phyloP scores from a whole-genome alignment of 2,888 invertebrate species.

The Ichneumoninae sp. region DNA sequence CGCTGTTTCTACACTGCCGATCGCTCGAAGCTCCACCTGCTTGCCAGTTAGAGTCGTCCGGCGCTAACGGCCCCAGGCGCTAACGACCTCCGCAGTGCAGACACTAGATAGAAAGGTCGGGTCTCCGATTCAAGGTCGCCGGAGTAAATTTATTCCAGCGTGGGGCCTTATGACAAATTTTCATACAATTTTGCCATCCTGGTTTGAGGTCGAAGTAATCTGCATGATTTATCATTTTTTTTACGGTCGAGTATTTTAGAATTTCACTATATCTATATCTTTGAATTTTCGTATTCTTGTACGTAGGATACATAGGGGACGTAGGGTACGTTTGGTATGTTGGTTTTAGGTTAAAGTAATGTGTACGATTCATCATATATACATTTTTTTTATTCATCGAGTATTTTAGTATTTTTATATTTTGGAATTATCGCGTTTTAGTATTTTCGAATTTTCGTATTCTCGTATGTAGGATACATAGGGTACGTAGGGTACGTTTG shows the following conservation, averaged over 20 bases:
- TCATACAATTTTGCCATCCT: not conserved
- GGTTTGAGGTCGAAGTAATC: not conserved
- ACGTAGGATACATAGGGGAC: not conserved
- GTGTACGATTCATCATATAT: no score
- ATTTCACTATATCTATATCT: not conserved
- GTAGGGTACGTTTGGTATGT: not conserved
- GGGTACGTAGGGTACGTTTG: not conserved
- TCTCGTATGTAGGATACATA: not conserved
- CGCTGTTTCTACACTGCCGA: not conserved
- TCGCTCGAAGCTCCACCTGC: constrained; percentile 14
- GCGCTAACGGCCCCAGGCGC: constrained; percentile 13
- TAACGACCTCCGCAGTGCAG: constrained; percentile 35
- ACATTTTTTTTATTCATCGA: no score
- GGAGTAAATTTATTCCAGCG: not conserved
- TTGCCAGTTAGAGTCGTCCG: constrained; percentile 10
- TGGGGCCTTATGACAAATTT: not conserved
- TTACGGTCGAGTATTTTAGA: no score
- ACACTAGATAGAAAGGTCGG: constrained; percentile 4
- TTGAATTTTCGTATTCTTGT: not conserved
- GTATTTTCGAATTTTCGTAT: no score
- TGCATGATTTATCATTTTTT: not conserved
- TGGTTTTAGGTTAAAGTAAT: not conserved
- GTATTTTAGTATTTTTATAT: not conserved
- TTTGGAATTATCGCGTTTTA: not conserved
- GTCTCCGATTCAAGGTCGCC: not conserved